Conservation (phyloP, 2,888 invertebrate species). For the Aphelenchoides bicaudatus region DNA sequence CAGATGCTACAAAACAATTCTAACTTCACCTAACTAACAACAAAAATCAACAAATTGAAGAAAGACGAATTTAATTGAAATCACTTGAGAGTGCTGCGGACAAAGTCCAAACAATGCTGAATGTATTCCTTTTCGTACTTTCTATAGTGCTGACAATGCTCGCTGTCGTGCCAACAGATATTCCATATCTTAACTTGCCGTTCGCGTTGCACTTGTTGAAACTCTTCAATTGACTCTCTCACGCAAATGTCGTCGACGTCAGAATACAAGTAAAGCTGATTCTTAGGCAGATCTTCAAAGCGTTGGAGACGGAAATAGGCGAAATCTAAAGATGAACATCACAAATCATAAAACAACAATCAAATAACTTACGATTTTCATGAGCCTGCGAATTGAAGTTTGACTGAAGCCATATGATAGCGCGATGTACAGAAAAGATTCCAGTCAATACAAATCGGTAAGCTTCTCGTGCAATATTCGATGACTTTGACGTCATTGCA, state of each 20-base stretch:
- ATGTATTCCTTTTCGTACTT: no score
- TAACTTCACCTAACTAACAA: no score
- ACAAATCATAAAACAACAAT: no score
- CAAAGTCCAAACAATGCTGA: no score
- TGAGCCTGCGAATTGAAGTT: constrained; percentile 44
- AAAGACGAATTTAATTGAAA: no score
- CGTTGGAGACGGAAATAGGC: constrained; percentile 53
- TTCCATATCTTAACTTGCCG: neutral
- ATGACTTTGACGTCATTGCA: constrained; percentile 45
- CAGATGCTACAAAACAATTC: no score
- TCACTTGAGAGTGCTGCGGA: no score
- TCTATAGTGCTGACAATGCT: constrained; percentile 3
- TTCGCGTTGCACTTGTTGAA: constrained; percentile 54
- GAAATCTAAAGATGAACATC: no score
- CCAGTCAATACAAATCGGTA: constrained; percentile 12
- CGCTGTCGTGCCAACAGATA: neutral
- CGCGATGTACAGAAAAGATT: constrained; percentile 48
- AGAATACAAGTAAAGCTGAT: constrained; percentile 71
- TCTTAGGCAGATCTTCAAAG: constrained; percentile 44
- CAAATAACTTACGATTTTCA: no score
- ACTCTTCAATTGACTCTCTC: constrained; percentile 70
- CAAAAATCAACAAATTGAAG: no score
- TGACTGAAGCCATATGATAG: constrained; percentile 48
- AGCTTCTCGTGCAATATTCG: constrained; percentile 27
- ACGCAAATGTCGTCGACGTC: constrained; percentile 71